Conservation (phyloP, 2,888 invertebrate species). For the Orthosia gracilis region DNA sequence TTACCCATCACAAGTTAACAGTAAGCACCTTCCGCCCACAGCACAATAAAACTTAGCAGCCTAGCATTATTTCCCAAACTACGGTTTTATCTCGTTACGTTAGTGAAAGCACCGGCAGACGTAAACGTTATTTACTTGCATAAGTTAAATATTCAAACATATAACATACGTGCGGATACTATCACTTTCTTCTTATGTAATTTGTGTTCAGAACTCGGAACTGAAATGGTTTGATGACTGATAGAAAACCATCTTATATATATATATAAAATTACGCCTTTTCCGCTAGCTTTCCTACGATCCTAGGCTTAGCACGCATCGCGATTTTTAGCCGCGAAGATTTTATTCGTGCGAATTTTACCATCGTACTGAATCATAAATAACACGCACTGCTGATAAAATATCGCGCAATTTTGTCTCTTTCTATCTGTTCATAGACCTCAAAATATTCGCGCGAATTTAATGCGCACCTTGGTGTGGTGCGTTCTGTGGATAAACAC, state of each 20-base stretch:
- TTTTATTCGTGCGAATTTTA: no score
- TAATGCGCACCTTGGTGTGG: no score
- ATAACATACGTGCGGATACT: conserved; percentile 70
- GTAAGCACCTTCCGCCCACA: conserved; percentile 38
- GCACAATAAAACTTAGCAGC: conserved; percentile 40
- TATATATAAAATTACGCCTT: no score
- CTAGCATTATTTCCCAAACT: conserved; percentile 43
- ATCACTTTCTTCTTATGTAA: conserved; percentile 83
- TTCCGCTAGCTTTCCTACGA: no score
- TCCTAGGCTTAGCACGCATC: no score
- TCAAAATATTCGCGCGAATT: no score
- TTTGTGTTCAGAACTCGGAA: conserved; percentile 61
- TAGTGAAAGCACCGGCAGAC: conserved; percentile 77
- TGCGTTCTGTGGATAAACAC: no score
- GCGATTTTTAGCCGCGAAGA: no score
- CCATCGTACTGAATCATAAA: no score
- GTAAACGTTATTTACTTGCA: conserved; percentile 76
- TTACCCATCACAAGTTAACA: conserved; percentile 24
- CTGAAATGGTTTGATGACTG: conserved; percentile 26
- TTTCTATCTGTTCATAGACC: no score
- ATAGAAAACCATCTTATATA: conserved; percentile 14
- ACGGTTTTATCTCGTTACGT: conserved; percentile 45
- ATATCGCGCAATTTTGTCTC: no score
- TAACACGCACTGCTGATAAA: no score
- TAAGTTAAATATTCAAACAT: conserved; percentile 77